Percentiles rank a stretch among this genome's conserved stretches.
Evolutionary conservation across 2,113 vertebrate species (phyloP).

Genomic region (Mixornis gularis): DNA sequence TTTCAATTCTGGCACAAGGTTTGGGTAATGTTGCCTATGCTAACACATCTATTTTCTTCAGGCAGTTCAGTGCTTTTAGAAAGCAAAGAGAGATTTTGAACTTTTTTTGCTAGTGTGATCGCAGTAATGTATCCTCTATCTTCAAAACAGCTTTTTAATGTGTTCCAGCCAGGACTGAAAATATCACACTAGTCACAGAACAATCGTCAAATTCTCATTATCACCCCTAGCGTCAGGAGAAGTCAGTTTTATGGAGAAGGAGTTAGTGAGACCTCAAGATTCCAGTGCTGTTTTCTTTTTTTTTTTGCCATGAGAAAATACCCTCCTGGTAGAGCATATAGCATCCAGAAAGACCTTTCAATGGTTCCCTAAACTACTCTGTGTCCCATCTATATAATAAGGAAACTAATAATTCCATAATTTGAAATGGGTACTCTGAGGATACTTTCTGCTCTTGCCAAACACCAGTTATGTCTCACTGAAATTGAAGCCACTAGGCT

Average conservation of each 20-base stretch:
- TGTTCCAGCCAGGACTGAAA: constrained; percentile 39
- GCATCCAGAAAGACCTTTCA: constrained; percentile 33
- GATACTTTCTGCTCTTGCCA: constrained; percentile 33
- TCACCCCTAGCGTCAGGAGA: constrained; percentile 11
- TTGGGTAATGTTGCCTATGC: not conserved
- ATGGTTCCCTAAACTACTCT: constrained; percentile 32
- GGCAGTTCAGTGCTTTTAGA: not conserved
- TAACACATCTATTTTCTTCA: constrained; percentile 15
- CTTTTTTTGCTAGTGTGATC: constrained; percentile 34
- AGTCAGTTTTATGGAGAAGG: constrained; percentile 39
- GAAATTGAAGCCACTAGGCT: constrained; percentile 27
- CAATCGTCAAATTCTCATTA: constrained; percentile 57
- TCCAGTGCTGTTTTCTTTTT: not conserved
- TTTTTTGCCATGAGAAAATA: not conserved
- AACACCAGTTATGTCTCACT: constrained; percentile 24
- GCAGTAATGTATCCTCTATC: constrained; percentile 34
- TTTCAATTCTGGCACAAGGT: not conserved
- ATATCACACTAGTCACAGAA: constrained; percentile 49
- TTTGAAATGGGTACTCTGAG: constrained; percentile 37
- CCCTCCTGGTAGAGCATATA: not conserved
- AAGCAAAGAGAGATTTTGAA: constrained; percentile 12
- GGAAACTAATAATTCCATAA: constrained; percentile 55
- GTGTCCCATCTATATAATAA: constrained; percentile 38
- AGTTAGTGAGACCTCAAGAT: constrained; percentile 31
- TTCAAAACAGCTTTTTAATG: constrained; percentile 56